Conservation (phyloP, 37 sponge, comb jelly and placozoan genomes). For the Amphimedon queenslandica region DNA sequence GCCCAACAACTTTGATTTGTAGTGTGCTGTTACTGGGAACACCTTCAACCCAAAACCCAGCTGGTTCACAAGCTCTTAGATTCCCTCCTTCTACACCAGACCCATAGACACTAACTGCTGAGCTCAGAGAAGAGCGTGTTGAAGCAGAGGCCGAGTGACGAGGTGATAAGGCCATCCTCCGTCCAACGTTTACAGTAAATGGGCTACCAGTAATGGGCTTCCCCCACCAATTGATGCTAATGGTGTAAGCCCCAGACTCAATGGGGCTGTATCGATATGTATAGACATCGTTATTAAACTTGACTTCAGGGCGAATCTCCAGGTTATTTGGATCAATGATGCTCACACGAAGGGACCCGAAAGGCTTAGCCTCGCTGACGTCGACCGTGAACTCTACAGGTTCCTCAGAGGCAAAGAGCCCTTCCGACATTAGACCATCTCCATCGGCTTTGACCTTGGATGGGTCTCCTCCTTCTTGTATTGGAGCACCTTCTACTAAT, state of each 20-base stretch:
- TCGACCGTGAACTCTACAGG: constrained; percentile 23
- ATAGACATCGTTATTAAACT: constrained; percentile 9
- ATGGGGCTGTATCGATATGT: constrained; percentile 5
- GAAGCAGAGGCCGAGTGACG: not conserved
- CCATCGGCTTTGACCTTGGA: constrained; percentile 52
- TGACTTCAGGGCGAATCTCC: not conserved
- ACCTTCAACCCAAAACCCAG: constrained; percentile 87
- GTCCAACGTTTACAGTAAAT: constrained; percentile 21
- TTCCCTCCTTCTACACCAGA: constrained; percentile 70
- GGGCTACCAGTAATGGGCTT: constrained; percentile 26
- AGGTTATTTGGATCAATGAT: not conserved
- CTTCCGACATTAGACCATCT: constrained; percentile 44
- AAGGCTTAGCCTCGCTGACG: constrained; percentile 6
- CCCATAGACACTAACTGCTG: constrained; percentile 63
- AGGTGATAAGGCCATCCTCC: not conserved
- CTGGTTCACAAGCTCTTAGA: constrained; percentile 54
- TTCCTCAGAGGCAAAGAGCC: constrained; percentile 6
- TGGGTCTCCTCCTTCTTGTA: constrained; percentile 43
- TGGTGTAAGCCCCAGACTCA: not conserved
- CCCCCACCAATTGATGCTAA: constrained; percentile 13
- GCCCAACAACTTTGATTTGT: constrained; percentile 62
- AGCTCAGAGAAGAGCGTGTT: not conserved
- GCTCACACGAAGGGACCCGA: not conserved
- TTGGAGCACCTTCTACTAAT: constrained; percentile 46
- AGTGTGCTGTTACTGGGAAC: constrained; percentile 71